Evolutionary conservation across 2,113 vertebrate species (phyloP), one percentile per base, ranked within the genome.

Genomic region (Agapornis roseicollis): DNA sequence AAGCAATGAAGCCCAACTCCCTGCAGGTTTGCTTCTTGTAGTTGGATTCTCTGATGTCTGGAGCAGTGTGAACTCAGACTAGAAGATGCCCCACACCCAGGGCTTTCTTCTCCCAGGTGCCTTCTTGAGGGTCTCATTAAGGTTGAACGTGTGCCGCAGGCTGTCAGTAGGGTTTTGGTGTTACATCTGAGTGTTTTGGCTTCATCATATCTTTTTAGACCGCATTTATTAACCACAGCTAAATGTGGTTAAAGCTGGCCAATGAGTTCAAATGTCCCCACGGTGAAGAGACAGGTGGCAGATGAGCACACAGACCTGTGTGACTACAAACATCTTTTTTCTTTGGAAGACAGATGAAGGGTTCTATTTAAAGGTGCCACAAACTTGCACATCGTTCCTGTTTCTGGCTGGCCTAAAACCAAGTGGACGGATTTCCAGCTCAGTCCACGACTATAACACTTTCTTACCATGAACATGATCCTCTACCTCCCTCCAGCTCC

Each of bases 41-140:
- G 47, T 65, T 69, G 94, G 80, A 70, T 65, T 85, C 85, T 91
- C 94, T 93, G 85, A 93, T 79, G 80, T 89, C 60, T 89, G 66
- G 55, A 55, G 66, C 0, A 0, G 65, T 33, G 35, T 78, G 76
- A 88, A 53, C 65, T 85, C 49, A 12, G 65, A 58, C n/a, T n/a
- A 44, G 77, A 49, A 69, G 65, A n/a, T 64, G 41, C 7, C 29
- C 72, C 56, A 29, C 63, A 66, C 56, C 29, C 61, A 65, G 50
- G 72, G 55, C 35, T 74, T 53, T 80, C 58, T 76, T 80, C 80
- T 81, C 74, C 84, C 74, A 29, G 4, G 19, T 41, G 68, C 35
- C 41, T 65, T 74, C 85, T 93, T 50, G 29, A 23, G 55, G 33
- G 81, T 50, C 80, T 91, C 63, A 20, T 79, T 91, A 60, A 50